Evolutionary conservation across 2,888 invertebrate species (phyloP).

Genomic region (Hydrotaea cyrtoneurina): DNA sequence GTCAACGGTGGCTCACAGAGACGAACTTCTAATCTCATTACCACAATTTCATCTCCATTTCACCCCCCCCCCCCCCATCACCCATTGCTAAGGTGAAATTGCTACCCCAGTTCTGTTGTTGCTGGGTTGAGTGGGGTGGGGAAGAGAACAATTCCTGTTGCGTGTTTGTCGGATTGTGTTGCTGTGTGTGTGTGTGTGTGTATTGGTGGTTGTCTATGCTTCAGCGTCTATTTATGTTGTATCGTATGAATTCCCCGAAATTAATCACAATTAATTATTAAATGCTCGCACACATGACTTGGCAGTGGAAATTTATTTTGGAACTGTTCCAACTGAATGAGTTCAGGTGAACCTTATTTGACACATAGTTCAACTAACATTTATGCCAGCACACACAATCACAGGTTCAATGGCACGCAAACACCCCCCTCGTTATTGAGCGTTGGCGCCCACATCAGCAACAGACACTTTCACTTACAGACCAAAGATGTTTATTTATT

Average conservation of each 20-base stretch:
- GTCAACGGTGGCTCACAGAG: not conserved
- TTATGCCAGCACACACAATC: not conserved
- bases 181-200: not conserved
- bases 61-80: not conserved
- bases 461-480: not conserved
- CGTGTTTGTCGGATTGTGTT: not conserved
- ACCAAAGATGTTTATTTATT: constrained; percentile 24
- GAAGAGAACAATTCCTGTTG: not conserved
- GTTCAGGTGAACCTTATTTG: not conserved
- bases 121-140: not conserved
- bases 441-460: no score
- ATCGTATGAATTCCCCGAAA: not conserved
- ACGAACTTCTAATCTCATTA: not conserved
- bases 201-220: not conserved
- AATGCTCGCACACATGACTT: not conserved
- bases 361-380: constrained; percentile 3
- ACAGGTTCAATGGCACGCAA: not conserved
- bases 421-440: not conserved
- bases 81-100: not conserved
- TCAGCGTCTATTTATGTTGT: no score
- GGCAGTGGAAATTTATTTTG: not conserved
- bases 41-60: not conserved
- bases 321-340: not conserved
- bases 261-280: constrained; percentile 43
- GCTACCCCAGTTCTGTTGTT: not conserved